Conservation (phyloP, 2,113 vertebrate genomes). For the Dromiciops gliroides region DNA sequence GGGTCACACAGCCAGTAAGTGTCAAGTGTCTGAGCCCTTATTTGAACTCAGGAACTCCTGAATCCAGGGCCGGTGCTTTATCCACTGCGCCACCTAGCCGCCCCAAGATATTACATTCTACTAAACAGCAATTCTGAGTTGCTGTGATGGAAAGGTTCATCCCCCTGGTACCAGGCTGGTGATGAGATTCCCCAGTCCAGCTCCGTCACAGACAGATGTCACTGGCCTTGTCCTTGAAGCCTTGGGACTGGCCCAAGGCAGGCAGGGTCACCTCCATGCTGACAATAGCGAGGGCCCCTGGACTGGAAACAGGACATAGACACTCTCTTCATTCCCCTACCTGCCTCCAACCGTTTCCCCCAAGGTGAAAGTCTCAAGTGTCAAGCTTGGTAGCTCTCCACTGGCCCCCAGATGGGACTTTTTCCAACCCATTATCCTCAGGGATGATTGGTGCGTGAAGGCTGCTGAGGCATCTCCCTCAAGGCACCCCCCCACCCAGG, state of each 20-base stretch:
- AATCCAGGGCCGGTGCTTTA: no score
- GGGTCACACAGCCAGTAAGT: no score
- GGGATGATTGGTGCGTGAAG: no score
- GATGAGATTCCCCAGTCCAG: no score
- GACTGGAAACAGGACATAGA: no score
- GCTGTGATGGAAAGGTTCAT: no score
- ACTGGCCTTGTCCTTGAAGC: neutral
- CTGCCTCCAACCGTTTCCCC: conserved; percentile 50
- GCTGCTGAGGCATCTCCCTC: neutral
- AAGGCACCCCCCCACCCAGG: neutral
- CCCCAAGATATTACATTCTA: no score
- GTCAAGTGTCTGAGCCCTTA: no score
- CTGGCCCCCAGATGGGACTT: neutral
- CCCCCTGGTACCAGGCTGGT: no score
- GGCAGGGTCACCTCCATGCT: no score
- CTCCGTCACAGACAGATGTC: neutral
- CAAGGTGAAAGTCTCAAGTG: conserved; percentile 63
- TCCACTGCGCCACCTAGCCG: no score
- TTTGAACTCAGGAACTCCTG: no score
- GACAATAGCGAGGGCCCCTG: neutral
- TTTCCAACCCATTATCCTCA: neutral
- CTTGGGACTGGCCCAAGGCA: neutral
- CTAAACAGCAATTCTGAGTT: neutral
- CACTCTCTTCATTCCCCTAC: neutral
- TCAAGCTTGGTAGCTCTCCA: conserved; percentile 47